These are phyloP conservation scores for Diachrysia chrysitis DNA, from an alignment of 2,888 invertebrate genomes.

Conservation along the genomic window DNA sequence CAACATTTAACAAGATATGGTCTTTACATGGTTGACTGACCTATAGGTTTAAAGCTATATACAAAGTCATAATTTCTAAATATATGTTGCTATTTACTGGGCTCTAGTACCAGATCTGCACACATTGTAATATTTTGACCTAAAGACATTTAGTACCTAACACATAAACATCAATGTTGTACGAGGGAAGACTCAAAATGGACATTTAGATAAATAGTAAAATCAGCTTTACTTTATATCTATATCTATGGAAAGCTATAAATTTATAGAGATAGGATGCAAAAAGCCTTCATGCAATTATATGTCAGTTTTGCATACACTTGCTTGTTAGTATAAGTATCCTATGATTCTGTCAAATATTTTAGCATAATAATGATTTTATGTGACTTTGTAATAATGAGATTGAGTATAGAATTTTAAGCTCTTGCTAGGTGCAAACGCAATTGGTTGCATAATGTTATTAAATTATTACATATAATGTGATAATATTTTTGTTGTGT, in stretches of 20 bases:
- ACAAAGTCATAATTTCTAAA: neutral
- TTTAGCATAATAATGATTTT: neutral
- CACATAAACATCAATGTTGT: constrained; percentile 6
- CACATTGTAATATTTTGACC: constrained; percentile 7
- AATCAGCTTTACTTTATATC: neutral
- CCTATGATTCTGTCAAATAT: neutral
- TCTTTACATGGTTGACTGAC: too few species aligned
- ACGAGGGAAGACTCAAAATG: constrained; percentile 17
- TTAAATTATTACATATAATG: constrained; percentile 13
- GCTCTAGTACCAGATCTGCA: neutral
- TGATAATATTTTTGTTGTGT: constrained; percentile 15
- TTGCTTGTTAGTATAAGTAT: neutral
- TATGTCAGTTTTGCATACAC: constrained; percentile 4
- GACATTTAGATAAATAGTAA: neutral
- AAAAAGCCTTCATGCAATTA: neutral
- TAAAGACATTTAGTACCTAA: constrained; percentile 11
- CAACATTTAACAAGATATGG: neutral
- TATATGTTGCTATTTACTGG: neutral
- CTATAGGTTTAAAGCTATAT: neutral
- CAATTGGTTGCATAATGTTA: constrained; percentile 31
- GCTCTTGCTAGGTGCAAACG: constrained; percentile 15
- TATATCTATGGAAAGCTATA: too few species aligned
- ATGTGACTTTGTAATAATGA: neutral
- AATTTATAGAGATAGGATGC: neutral
- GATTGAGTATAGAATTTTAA: constrained; percentile 11